Evolutionary conservation across 1,140 invertebrate species (phyloP).

Genomic region (Pantala flavescens): DNA sequence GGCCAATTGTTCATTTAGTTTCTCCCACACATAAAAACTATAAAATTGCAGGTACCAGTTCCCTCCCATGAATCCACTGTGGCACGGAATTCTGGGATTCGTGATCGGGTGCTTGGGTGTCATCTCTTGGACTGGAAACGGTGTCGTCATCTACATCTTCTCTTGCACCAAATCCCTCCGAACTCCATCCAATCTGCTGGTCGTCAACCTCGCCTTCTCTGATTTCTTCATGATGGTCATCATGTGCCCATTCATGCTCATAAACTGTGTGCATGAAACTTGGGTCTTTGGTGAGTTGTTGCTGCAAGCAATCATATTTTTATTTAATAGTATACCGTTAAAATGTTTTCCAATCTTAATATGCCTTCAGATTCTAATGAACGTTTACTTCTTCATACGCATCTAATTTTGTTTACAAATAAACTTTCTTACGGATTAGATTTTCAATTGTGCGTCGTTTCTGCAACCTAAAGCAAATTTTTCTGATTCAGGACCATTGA

Average conservation of each 20-base stretch:
- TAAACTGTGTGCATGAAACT: conserved; percentile 34
- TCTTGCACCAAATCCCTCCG: conserved; percentile 34
- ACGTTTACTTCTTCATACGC: too few relatives aligned
- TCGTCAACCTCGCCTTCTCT: conserved; percentile 37
- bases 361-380: too few relatives aligned
- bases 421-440: too few relatives aligned
- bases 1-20: too few relatives aligned
- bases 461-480: too few relatives aligned
- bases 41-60: conserved; percentile 47
- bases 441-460: too few relatives aligned
- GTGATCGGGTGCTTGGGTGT: conserved; percentile 49
- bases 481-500: conserved; percentile 27
- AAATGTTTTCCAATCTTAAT: too few relatives aligned
- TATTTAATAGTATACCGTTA: too few relatives aligned
- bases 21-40: too few relatives aligned
- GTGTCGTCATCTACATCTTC: conserved; percentile 41
- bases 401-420: too few relatives aligned
- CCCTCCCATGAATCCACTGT: conserved; percentile 51
- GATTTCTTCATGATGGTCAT: conserved; percentile 37
- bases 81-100: conserved; percentile 52
- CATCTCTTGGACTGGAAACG: conserved; percentile 37
- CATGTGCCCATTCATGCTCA: conserved; percentile 30
- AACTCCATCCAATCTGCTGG: conserved; percentile 35
- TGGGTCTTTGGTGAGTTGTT: conserved; percentile 29
- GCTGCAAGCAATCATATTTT: too few relatives aligned